Evolutionary conservation across 35 echinoderm and acorn worm genomes (phyloP), one percentile per base, ranked within the genome.

Genomic region (Strongylocentrotus purpuratus): DNA sequence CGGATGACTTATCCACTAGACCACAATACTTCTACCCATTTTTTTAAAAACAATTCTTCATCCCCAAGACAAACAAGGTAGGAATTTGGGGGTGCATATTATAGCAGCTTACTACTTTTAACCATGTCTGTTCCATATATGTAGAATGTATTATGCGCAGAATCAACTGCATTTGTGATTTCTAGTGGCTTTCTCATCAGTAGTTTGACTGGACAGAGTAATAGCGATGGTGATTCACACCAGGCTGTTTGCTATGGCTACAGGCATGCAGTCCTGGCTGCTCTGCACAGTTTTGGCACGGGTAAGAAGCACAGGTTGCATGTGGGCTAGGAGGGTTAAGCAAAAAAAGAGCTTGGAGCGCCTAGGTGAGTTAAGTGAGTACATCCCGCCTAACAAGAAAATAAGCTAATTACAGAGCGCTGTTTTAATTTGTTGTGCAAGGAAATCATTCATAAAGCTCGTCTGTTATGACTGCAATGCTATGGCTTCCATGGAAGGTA

Each of bases 341-440:
- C 65, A 4, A 78, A 22, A 18, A 28, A 22, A n/a, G 65, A 11
- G 20, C 28, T 78, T 22, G 20, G 65, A 78, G 65, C 25, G 65
- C 65, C 65, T 78, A 78, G 65, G 65, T 78, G 87, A 89, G 45
- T 33, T 89, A 89, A 89, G 45, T 89, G 87, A 89, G 87, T 46
- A 89, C 87, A 89, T 89, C 87, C 87, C 87, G 87, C 87, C 87
- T 89, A 45, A 89, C 87, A 14, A 89, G 87, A 89, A 89, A 89
- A 89, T 46, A 89, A 89, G 87, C 87, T 89, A 89, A 89, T 89
- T 89, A 46, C 32, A 46, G 32, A 45, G 87, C 25, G 87, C 87
- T 89, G 87, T 46, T 89, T 46, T 89, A 89, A 89, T 89, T 89
- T 89, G 87, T 89, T 33, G 87, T 89, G 87, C 87, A 89, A 46